phyloP scores from a whole-genome alignment of 1,140 invertebrate species.

The Galendromus occidentalis region DNA sequence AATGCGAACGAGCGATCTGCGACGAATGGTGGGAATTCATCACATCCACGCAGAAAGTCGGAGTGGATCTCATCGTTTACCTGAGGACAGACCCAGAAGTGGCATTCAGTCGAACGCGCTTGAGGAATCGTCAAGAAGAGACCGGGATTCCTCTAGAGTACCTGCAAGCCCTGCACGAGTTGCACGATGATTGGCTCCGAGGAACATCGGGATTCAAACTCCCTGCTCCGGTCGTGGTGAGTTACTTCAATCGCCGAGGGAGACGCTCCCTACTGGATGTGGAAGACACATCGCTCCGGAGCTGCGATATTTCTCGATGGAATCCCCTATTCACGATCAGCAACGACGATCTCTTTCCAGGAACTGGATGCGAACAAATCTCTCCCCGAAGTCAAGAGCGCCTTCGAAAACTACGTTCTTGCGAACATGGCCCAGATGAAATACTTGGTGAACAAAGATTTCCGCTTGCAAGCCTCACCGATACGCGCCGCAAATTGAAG shows the following conservation, averaged over 20 bases:
- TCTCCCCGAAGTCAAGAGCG: neutral
- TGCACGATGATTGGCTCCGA: slow-evolving; percentile 7
- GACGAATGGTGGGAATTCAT: slow-evolving; percentile 4
- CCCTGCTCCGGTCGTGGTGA: neutral
- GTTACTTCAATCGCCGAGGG: neutral
- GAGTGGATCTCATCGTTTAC: neutral
- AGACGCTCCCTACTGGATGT: no score
- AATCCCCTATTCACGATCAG: no score
- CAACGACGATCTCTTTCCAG: neutral
- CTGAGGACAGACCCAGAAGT: neutral
- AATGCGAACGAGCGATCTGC: slow-evolving; percentile 1
- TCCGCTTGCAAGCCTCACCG: neutral
- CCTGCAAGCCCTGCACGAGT: neutral
- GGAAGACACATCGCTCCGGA: no score
- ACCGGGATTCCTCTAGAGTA: neutral
- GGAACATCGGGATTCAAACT: neutral
- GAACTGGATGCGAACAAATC: neutral
- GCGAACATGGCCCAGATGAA: neutral
- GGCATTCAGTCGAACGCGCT: neutral
- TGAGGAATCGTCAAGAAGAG: neutral
- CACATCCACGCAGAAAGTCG: neutral
- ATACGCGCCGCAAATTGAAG: neutral
- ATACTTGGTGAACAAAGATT: neutral
- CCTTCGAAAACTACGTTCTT: slow-evolving; percentile 1
- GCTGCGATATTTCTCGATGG: no score